Evolutionary conservation across 2,797 vertebrate species (phyloP).

Genomic region (Sebastes hubbsi): DNA sequence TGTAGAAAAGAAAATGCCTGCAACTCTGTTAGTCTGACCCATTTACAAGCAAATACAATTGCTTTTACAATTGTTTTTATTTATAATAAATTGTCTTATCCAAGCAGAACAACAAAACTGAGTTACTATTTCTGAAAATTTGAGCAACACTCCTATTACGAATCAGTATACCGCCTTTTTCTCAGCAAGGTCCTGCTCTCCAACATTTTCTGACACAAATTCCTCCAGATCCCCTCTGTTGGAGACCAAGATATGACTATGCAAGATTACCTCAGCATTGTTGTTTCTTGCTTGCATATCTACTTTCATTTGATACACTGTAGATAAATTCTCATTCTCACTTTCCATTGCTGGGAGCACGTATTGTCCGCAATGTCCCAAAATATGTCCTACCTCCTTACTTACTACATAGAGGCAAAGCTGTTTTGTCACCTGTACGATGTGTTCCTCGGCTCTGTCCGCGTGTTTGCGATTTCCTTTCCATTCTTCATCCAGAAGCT

Average conservation of each 20-base stretch:
- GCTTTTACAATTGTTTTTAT: too few species aligned
- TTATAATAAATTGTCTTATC: neutral
- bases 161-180: neutral
- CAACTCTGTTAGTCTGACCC: neutral
- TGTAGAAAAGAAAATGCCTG: neutral
- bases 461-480: constrained; percentile 87
- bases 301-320: neutral
- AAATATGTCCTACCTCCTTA: neutral
- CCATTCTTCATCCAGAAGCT: constrained; percentile 98
- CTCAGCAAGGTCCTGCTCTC: neutral
- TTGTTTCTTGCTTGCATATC: neutral
- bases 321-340: neutral
- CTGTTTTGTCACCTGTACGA: constrained; percentile 83
- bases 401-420: neutral
- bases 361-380: neutral
- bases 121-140: constrained; percentile 3
- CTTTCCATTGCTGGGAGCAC: neutral
- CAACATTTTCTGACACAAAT: neutral
- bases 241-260: neutral
- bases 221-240: neutral
- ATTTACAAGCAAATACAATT: constrained; percentile 2
- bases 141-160: neutral
- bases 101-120: constrained; percentile 4
- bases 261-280: neutral
- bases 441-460: constrained; percentile 81